Conservation (phyloP, 1,140 invertebrate species). For the Condylostylus longicornis region DNA sequence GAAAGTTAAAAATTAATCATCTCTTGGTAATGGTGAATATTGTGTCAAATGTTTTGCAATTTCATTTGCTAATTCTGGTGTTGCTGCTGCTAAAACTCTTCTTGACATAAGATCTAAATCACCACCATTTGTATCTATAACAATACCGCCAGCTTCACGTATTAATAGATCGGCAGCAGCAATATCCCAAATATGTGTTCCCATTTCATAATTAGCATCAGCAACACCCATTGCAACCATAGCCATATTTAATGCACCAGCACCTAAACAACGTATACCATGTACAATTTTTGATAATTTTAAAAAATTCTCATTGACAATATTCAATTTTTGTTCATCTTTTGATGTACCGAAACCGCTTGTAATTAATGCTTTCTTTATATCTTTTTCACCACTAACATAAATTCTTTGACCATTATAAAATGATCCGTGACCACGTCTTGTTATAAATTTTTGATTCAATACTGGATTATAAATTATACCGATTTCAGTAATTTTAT, state of each 20-base stretch:
- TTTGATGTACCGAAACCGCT: slow-evolving; percentile 73
- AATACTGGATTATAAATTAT: slow-evolving; percentile 82
- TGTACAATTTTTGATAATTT: slow-evolving; percentile 56
- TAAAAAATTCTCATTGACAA: slow-evolving; percentile 61
- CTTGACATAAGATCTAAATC: slow-evolving; percentile 65
- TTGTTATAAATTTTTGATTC: slow-evolving; percentile 73
- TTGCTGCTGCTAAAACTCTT: slow-evolving; percentile 61
- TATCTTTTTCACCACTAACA: slow-evolving; percentile 54
- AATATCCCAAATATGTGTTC: slow-evolving; percentile 82
- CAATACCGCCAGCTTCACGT: slow-evolving; percentile 82
- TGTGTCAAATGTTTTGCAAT: slow-evolving; percentile 48
- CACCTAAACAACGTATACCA: slow-evolving; percentile 69
- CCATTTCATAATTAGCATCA: slow-evolving; percentile 83
- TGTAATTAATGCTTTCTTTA: slow-evolving; percentile 61
- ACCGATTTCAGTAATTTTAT: slow-evolving; percentile 50
- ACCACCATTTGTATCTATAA: slow-evolving; percentile 73
- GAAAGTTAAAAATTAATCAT: no score
- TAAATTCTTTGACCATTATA: slow-evolving; percentile 64
- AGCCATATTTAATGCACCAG: slow-evolving; percentile 84
- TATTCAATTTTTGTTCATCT: slow-evolving; percentile 53
- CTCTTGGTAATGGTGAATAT: slow-evolving; percentile 46
- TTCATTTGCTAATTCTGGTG: slow-evolving; percentile 53
- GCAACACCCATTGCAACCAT: slow-evolving; percentile 74
- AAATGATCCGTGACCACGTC: slow-evolving; percentile 73
- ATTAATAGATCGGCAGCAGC: slow-evolving; percentile 76